Evolutionary conservation across 2,888 invertebrate species (phyloP), one percentile per base, ranked within the genome.

Genomic region (Mimas tiliae): DNA sequence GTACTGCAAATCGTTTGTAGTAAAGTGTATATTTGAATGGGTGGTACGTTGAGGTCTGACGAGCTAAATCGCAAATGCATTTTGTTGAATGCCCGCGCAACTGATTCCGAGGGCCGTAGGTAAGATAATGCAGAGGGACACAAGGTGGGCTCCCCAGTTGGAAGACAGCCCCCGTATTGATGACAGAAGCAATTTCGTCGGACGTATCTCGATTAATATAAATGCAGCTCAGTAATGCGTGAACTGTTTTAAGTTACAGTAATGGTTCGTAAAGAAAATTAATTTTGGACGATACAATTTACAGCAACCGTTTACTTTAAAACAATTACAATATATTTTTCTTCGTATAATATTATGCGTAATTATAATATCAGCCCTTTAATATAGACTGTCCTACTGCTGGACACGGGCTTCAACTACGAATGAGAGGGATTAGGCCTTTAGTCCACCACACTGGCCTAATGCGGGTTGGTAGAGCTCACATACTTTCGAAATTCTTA

Each of bases 101-200:
- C 84, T 85, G 90, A 89, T 89, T 83, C 73, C 82, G 85, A 85
- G 90, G 90, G 89, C 82, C 76, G 82, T 80, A 91, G 90, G 91
- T 91, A 90, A 91, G 91, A 90, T 90, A 91, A 91, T 92, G 89
- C 92, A 92, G 91, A 79, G 74, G 83, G 83, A 82, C 78, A 42
- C 42, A 58, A 58, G 58, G 58, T 58, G 55, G 78, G 79, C 72
- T 76, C 77, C 83, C 79, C 79, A 79, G 74, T 70, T 72, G 69
- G 70, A 68, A 66, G 71, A 69, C 68, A 75, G 78, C 79, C 78
- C 78, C 74, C 77, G 76, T 80, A 81, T 84, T 87, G 91, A 89
- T 90, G 91, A 91, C 90, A 84, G 81, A 82, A 83, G 88, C 89
- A 84, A 91, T 91, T 89, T 85, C 78, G 80, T 77, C 77, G 76